Conservation (phyloP, 1,140 invertebrate species). For the Eupristina koningsbergeri region DNA sequence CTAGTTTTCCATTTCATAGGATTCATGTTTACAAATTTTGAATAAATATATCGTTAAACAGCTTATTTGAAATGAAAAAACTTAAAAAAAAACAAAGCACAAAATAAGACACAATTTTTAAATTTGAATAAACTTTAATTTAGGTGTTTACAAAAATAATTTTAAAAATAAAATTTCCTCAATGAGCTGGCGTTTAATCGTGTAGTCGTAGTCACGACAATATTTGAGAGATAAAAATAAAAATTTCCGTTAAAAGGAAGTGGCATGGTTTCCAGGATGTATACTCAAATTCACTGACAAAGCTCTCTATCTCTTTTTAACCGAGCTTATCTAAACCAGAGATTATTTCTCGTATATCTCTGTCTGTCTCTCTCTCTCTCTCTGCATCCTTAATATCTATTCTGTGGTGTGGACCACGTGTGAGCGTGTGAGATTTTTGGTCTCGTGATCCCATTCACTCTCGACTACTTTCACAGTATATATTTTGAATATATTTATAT, state of each 20-base stretch:
- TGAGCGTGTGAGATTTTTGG: neutral
- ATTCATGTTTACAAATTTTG: conserved; percentile 62
- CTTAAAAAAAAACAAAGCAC: too few species aligned
- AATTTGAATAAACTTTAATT: too few species aligned
- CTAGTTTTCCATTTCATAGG: conserved; percentile 70
- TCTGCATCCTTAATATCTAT: too few species aligned
- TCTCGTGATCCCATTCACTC: neutral
- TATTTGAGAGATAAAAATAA: conserved; percentile 21
- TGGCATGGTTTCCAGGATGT: conserved; percentile 12
- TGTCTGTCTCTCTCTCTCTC: too few species aligned
- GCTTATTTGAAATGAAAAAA: too few species aligned
- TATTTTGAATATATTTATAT: neutral
- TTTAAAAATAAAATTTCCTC: too few species aligned
- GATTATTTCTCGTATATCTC: too few species aligned
- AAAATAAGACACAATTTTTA: too few species aligned
- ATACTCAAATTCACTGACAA: neutral
- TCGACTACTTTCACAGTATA: conserved; percentile 2
- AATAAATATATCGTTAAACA: too few species aligned
- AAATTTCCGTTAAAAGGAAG: conserved; percentile 27
- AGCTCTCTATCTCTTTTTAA: conserved; percentile 8
- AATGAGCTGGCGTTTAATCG: neutral
- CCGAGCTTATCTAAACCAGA: neutral
- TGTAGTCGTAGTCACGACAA: neutral
- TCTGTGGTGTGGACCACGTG: too few species aligned
- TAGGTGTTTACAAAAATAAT: too few species aligned